phyloP scores from a whole-genome alignment of 2,113 vertebrate species.

The Varanus salvator region DNA sequence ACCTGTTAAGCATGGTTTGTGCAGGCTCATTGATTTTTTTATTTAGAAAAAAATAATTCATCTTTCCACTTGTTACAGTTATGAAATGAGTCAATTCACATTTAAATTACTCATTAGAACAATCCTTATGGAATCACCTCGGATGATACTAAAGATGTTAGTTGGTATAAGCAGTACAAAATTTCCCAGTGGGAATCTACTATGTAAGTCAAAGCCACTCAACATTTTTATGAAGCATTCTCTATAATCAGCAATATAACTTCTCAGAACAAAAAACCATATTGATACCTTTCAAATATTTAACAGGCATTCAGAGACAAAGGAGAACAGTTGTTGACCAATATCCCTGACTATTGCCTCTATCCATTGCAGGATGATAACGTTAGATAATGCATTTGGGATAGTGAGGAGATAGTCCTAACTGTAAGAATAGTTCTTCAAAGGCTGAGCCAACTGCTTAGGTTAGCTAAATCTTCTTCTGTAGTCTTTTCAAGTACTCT shows the following conservation, averaged over 20 bases:
- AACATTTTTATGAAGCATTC: not conserved
- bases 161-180: constrained; percentile 11
- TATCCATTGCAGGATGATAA: not conserved
- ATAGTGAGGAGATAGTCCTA: not conserved
- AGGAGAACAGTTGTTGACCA: constrained; percentile 21
- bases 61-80: constrained; percentile 60
- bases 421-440: constrained; percentile 6
- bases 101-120: constrained; percentile 65
- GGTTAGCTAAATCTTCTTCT: not conserved
- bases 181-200: constrained; percentile 1
- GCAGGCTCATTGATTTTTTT: constrained; percentile 70
- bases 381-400: not conserved
- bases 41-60: constrained; percentile 46
- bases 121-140: constrained; percentile 55
- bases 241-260: constrained; percentile 6
- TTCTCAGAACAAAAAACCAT: constrained; percentile 6
- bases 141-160: constrained; percentile 44
- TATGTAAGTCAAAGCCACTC: not conserved
- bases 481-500: constrained; percentile 3
- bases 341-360: constrained; percentile 15
- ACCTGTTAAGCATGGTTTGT: constrained; percentile 61
- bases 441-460: not conserved
- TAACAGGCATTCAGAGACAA: not conserved
- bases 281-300: not conserved
- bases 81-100: constrained; percentile 64